Evolutionary conservation across 2,888 invertebrate species (phyloP).

Genomic region (Synanthedon andrenaeformis): DNA sequence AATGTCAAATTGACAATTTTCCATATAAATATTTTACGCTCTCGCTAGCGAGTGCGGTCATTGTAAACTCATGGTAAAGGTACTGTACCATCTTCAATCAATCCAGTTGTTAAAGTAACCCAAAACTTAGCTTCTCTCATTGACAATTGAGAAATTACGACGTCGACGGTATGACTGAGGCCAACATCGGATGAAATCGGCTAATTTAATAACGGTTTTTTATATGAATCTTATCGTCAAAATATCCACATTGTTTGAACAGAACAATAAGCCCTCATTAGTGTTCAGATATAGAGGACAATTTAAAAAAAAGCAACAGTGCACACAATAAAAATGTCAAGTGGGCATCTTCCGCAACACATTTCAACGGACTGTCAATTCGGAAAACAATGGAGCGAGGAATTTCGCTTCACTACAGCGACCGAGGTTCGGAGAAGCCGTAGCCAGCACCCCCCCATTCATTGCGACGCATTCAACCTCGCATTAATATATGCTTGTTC

Average conservation of each 20-base stretch:
- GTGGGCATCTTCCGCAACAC: background rate
- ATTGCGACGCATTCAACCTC: constrained; percentile 18
- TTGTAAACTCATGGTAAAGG: too few relatives aligned
- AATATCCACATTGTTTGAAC: background rate
- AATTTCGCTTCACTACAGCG: constrained; percentile 35
- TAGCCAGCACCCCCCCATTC: constrained; percentile 32
- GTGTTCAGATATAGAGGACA: background rate
- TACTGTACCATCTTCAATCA: too few relatives aligned
- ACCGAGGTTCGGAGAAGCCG: constrained; percentile 45
- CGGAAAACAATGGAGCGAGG: constrained; percentile 46
- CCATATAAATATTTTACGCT: too few relatives aligned
- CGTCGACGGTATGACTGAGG: too few relatives aligned
- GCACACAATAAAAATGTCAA: background rate
- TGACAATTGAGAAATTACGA: too few relatives aligned
- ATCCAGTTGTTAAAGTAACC: too few relatives aligned
- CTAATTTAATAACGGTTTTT: too few relatives aligned
- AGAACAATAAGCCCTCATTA: background rate
- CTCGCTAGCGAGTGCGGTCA: too few relatives aligned
- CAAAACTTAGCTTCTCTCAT: too few relatives aligned
- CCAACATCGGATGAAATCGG: too few relatives aligned
- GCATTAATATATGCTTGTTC: constrained; percentile 10
- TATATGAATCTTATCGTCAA: background rate
- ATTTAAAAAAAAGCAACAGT: background rate
- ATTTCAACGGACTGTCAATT: constrained; percentile 11
- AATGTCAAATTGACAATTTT: too few relatives aligned